Evolutionary conservation across 2,888 invertebrate species (phyloP), one percentile per base, ranked within the genome.

Genomic region (Papilio protenor): DNA sequence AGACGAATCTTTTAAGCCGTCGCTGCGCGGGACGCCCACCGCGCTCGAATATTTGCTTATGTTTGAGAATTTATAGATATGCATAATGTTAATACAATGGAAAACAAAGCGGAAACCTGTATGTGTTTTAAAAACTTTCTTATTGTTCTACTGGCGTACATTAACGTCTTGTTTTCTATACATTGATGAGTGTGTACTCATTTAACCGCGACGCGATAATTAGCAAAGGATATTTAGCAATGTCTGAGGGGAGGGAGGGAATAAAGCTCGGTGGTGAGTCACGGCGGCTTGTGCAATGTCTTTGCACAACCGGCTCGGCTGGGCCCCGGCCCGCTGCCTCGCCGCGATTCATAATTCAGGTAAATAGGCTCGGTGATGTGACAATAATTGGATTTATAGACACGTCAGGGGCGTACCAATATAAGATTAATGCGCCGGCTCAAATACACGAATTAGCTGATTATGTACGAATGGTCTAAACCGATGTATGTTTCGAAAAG

Each of bases 1-100:
- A 92, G 92, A 91, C 91, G 90, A 92, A 93, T 92, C 92, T 92
- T 87, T 88, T 84, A 88, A 88, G 89, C 87, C 88, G 87, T 84
- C 86, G 87, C 87, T 82, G 85, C 83, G 86, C 85, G 83, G 72
- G 84, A 87, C 93, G 92, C 93, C 92, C 92, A 93, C 93, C 88
- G 89, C 87, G 83, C 83, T 85, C 85, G 79, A 83, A 85, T 83
- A 83, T 81, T 84, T 83, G 85, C 85, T 85, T 83, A 83, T 83
- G 80, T 81, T 80, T 76, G 55, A 79, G 55, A 78, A 77, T 79
- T 66, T 75, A 79, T 73, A 79, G 61, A 64, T 75, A 77, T 79
- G 76, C 77, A 74, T 72, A 76, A 79, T 45, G 78, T 64, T 57
- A 52, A 78, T 72, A 73, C 69, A 69, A 76, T 76, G 45, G 49